Percentiles rank a stretch among this genome's conserved stretches.
Conservation (phyloP, 1,140 invertebrate species). For the Trypoxylus dichotomus region DNA sequence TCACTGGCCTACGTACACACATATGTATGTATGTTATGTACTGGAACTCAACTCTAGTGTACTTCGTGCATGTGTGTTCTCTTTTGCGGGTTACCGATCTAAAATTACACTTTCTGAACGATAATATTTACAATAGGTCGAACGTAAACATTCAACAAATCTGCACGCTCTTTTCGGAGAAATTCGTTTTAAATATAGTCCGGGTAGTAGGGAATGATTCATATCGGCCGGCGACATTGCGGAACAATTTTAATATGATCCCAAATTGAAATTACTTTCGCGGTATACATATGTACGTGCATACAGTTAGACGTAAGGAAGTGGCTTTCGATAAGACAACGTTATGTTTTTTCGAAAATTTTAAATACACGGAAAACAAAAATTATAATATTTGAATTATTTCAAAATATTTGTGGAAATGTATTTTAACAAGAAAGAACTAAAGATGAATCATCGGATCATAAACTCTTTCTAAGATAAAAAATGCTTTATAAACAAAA, state of each 20-base stretch:
- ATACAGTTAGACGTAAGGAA: too few species aligned
- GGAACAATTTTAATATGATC: not conserved
- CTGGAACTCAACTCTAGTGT: not conserved
- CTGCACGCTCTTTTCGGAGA: constrained; percentile 12
- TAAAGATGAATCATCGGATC: too few species aligned
- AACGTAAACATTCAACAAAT: constrained; percentile 24
- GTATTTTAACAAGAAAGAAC: too few species aligned
- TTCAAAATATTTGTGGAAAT: too few species aligned
- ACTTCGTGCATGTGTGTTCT: constrained; percentile 4
- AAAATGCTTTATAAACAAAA: too few species aligned
- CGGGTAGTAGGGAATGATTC: not conserved
- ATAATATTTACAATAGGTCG: constrained; percentile 25
- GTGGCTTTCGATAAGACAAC: too few species aligned
- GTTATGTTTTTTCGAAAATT: too few species aligned
- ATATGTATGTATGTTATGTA: not conserved
- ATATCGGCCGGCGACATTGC: not conserved
- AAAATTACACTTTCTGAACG: constrained; percentile 13
- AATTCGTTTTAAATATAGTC: constrained; percentile 2
- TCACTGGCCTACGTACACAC: too few species aligned
- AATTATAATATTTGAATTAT: too few species aligned
- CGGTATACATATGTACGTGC: too few species aligned
- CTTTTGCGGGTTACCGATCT: not conserved
- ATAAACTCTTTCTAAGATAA: too few species aligned
- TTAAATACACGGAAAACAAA: too few species aligned
- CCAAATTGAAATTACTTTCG: not conserved